phyloP scores from a whole-genome alignment of 2,888 invertebrate genomes.

The Phyllotreta cruciferae region DNA sequence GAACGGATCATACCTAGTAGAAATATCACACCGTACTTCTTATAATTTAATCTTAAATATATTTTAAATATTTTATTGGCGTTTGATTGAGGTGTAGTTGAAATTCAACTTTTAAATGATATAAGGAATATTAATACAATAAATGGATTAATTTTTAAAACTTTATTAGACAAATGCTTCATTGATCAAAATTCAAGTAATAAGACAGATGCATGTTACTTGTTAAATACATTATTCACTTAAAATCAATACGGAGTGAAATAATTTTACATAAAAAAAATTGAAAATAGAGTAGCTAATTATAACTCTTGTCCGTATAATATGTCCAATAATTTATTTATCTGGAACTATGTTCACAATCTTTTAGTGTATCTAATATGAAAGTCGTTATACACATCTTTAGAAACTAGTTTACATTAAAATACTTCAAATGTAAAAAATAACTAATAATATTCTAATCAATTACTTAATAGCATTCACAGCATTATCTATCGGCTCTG shows the following conservation, averaged over 20 bases:
- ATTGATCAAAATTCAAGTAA: conserved; percentile 9
- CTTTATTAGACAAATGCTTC: conserved; percentile 16
- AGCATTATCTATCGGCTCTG: conserved; percentile 56
- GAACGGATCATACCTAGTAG: conserved; percentile 92
- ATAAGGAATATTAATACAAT: no score
- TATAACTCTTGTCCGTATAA: background rate
- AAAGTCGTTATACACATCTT: conserved; percentile 25
- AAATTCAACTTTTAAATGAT: no score
- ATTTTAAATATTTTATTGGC: conserved; percentile 30
- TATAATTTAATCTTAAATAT: conserved; percentile 64
- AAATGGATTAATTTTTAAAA: no score
- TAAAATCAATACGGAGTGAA: background rate
- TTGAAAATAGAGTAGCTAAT: conserved; percentile 1
- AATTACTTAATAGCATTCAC: conserved; percentile 23
- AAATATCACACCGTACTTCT: conserved; percentile 96
- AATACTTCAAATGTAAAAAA: conserved; percentile 25
- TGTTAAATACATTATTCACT: background rate
- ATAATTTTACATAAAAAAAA: conserved; percentile 1
- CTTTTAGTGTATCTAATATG: conserved; percentile 26
- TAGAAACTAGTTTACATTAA: conserved; percentile 25
- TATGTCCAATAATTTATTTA: background rate
- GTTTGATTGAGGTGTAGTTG: no score
- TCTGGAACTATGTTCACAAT: conserved; percentile 6
- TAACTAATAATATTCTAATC: conserved; percentile 12
- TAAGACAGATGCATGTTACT: conserved; percentile 1